Conservation (phyloP, 2,888 invertebrate genomes). For the Tetragonula carbonaria region DNA sequence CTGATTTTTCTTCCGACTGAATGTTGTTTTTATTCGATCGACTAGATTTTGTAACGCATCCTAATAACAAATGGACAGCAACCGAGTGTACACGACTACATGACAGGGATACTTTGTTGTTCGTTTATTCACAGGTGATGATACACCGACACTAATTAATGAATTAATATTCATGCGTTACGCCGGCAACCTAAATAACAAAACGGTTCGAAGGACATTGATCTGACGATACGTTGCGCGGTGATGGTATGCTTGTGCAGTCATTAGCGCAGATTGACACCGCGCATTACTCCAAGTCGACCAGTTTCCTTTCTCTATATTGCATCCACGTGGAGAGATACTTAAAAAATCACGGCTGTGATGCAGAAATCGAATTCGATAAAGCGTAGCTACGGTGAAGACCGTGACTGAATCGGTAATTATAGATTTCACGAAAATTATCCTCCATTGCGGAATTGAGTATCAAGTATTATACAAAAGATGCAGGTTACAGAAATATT, state of each 20-base stretch:
- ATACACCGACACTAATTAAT: conserved; percentile 18
- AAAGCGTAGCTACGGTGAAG: neutral
- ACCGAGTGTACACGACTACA: neutral
- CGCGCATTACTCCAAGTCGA: conserved; percentile 3
- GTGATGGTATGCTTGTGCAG: conserved; percentile 6
- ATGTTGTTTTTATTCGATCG: neutral
- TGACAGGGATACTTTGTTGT: neutral
- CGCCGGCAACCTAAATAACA: conserved; percentile 25
- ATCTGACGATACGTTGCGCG: conserved; percentile 14
- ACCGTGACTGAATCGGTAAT: no score
- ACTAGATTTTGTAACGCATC: neutral
- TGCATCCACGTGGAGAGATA: neutral
- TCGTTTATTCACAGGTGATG: neutral
- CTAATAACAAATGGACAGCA: neutral
- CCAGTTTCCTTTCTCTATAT: conserved; percentile 15
- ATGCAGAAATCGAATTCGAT: neutral
- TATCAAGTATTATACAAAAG: no score
- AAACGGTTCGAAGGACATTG: conserved; percentile 28
- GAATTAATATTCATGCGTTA: conserved; percentile 21
- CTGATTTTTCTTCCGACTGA: neutral
- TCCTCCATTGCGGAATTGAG: no score
- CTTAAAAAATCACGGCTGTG: neutral
- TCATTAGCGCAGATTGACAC: conserved; percentile 19
- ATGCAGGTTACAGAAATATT: no score
- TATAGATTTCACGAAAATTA: no score